Base-by-base conservation (phyloP, 2,797 vertebrate genomes). In the Darevskia nairensis region DNA sequence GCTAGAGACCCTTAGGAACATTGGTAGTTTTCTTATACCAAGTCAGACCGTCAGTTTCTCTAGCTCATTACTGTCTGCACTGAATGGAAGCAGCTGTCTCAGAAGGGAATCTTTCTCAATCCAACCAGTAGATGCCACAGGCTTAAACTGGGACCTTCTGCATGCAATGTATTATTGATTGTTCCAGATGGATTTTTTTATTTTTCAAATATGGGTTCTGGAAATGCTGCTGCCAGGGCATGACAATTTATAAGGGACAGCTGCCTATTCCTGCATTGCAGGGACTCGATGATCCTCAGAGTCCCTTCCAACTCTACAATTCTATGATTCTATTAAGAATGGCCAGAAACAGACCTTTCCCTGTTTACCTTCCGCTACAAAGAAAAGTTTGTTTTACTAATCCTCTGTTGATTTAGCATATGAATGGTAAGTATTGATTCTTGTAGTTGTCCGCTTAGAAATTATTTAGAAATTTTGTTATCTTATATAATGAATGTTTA, bases 231-330 rank as follows among this genome's bases (percentile, higher is more conserved):
- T 61, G 59, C 59, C 59, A 61, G 6, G 59, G 59, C 59, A 61
- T 61, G 59, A 61, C 44, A 32, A n/a, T 50, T 50, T 50, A 1
- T 50, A 50, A 50, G 46, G 46, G 46, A 50, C 46, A 50, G 10
- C 46, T 46, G 46, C 0, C 9, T 11, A 3, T 46, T 10, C 2
- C 11, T 46, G 0, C 46, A 50, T 13, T 50, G 46, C 3, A 1
- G 1, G 46, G 11, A 50, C 3, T 50, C 3, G 11, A 50, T 50
- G 1, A 13, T 50, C 46, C 10, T 50, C 46, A 50, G 46, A 10
- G 46, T 50, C 0, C 46, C 46, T 50, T 50, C 46, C 46, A 50
- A 3, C 46, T 50, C 46, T 3, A 13, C 46, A 50, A 13, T 50
- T 50, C 46, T 50, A 50, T 78, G 29, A n/a, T 25, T 50, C 29